Evolutionary conservation across 2,888 invertebrate genomes (phyloP).

Genomic region (Aradus depressus): DNA sequence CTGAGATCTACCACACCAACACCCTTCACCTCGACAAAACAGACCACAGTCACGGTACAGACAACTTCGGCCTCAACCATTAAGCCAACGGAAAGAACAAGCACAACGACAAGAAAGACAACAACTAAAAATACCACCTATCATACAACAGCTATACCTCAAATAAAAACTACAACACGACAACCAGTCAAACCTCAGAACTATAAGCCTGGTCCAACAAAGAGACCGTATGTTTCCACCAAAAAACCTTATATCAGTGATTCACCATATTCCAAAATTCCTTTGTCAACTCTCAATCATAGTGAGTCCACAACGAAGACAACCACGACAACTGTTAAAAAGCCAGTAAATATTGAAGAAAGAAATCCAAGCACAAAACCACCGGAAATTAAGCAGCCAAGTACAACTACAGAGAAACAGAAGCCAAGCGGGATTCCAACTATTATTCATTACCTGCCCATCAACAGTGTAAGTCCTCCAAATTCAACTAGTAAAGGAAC

Average conservation of each 20-base stretch:
- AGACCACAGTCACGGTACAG: conserved; percentile 1
- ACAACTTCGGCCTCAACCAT: background rate
- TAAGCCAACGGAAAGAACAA: background rate
- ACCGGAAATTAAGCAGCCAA: conserved; percentile 9
- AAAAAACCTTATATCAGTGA: conserved; percentile 8
- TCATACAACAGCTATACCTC: conserved; percentile 17
- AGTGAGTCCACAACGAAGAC: conserved; percentile 11
- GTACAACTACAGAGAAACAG: conserved; percentile 28
- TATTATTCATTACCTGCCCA: conserved; percentile 29
- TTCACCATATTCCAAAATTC: background rate
- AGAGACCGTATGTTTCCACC: background rate
- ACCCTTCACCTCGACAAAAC: background rate
- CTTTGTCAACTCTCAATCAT: background rate
- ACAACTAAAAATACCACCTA: conserved; percentile 20
- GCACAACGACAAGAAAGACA: background rate
- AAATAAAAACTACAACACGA: conserved; percentile 5
- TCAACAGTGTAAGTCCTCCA: conserved; percentile 24
- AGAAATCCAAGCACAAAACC: conserved; percentile 9
- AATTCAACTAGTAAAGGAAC: conserved; percentile 17
- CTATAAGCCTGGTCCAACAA: conserved; percentile 10
- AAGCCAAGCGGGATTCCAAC: conserved; percentile 30
- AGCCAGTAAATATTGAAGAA: conserved; percentile 17
- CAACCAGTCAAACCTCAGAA: conserved; percentile 3
- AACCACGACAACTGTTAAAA: conserved; percentile 20
- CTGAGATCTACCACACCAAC: background rate